These are phyloP conservation scores for Rallus limicola DNA, from an alignment of 2,113 vertebrate genomes.

Conservation along the genomic window DNA sequence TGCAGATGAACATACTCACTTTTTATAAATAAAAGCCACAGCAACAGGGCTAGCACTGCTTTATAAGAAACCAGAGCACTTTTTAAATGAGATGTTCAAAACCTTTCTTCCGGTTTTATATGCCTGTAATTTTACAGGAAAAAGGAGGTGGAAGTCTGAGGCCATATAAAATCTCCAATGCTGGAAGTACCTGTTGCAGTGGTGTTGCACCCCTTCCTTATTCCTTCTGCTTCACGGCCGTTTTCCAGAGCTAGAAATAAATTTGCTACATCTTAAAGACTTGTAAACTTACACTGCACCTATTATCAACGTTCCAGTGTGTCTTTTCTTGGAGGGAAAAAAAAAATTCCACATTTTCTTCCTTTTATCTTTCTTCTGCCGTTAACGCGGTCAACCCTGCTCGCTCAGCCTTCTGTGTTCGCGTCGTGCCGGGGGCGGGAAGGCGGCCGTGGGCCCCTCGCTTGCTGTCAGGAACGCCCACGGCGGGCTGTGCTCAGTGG, in stretches of 20 bases:
- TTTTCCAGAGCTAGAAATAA: neutral
- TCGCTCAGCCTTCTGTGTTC: neutral
- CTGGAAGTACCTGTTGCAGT: neutral
- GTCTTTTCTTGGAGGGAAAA: neutral
- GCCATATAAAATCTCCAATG: neutral
- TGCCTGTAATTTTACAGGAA: neutral
- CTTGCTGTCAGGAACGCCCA: fast-evolving
- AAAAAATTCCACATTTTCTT: too few species aligned
- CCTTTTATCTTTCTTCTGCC: neutral
- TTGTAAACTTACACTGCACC: too few species aligned
- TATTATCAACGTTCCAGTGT: fast-evolving
- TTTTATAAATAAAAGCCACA: neutral
- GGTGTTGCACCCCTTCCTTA: neutral
- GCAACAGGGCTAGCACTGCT: neutral
- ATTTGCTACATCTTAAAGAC: neutral
- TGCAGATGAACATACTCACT: neutral
- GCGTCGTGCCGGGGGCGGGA: fast-evolving
- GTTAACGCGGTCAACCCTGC: neutral
- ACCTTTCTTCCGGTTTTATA: neutral
- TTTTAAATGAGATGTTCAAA: neutral
- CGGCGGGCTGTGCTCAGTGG: too few species aligned
- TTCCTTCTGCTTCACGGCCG: neutral
- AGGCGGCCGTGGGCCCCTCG: fast-evolving
- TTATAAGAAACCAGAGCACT: neutral
- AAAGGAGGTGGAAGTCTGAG: neutral